phyloP scores from a whole-genome alignment of 2,797 vertebrate species.

The Gymnoscopelus microlampas region DNA sequence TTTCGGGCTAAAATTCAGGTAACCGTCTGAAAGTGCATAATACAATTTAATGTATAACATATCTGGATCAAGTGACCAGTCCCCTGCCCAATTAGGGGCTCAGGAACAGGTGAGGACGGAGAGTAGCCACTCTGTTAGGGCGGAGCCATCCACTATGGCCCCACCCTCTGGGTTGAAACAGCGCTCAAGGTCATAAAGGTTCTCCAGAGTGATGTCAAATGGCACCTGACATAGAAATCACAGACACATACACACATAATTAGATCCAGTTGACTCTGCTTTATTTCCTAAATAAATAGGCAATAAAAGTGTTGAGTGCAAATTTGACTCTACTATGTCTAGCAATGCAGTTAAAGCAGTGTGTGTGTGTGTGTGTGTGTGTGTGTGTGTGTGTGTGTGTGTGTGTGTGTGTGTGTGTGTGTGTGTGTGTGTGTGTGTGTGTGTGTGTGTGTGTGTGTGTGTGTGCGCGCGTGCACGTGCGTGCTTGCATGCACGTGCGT shows the following conservation, averaged over 20 bases:
- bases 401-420: too few species aligned
- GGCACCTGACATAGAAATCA: conserved; percentile 74
- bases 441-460: background rate
- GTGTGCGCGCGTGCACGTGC: background rate
- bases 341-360: too few species aligned
- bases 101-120: conserved; percentile 68
- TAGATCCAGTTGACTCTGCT: background rate
- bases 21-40: background rate
- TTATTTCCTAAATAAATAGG: too few species aligned
- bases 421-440: background rate
- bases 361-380: too few species aligned
- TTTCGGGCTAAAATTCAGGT: too few species aligned
- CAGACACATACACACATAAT: conserved; percentile 1
- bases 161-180: conserved; percentile 85
- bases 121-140: conserved; percentile 80
- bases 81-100: conserved; percentile 1
- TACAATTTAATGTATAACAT: background rate
- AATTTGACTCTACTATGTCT: too few species aligned
- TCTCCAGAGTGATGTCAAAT: conserved; percentile 77
- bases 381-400: too few species aligned
- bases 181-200: conserved; percentile 78
- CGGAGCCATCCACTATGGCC: conserved; percentile 72
- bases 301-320: too few species aligned
- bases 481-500: too few species aligned
- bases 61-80: background rate